Conservation (phyloP, 2,113 vertebrate genomes). For the Odontophorus gujanensis region DNA sequence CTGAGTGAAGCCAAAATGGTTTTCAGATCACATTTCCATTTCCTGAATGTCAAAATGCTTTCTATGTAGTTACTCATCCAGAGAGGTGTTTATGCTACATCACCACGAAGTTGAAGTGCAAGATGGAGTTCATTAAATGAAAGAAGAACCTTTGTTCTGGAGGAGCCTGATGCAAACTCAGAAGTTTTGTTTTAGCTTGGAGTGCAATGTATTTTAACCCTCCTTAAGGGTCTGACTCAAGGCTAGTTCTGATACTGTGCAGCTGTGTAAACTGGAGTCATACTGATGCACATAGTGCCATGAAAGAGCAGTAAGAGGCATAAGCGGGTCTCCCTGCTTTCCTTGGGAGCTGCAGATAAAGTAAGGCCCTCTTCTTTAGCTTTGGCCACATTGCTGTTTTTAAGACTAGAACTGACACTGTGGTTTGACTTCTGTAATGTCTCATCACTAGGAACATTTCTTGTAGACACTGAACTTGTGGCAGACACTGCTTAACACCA, state of each 20-base stretch:
- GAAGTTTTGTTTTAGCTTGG: fast-evolving
- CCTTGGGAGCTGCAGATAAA: neutral
- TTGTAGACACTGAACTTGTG: no score
- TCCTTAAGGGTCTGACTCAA: no score
- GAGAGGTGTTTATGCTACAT: neutral
- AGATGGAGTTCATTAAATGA: neutral
- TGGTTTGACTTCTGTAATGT: neutral
- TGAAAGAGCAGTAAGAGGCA: neutral
- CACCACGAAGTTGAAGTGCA: neutral
- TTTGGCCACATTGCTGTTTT: neutral
- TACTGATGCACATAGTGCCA: neutral
- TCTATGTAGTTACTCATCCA: neutral
- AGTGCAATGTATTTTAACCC: neutral
- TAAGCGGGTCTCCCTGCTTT: neutral
- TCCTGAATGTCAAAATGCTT: neutral
- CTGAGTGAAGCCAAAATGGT: neutral
- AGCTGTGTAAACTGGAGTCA: neutral
- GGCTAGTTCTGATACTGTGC: fast-evolving
- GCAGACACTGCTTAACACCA: neutral
- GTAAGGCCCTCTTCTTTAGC: neutral
- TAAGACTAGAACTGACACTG: neutral
- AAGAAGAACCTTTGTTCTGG: neutral
- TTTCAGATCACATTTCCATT: neutral
- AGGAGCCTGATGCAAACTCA: neutral
- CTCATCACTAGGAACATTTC: neutral